Conservation (phyloP, 2,888 invertebrate genomes). For the Agonopterix alstromeriana region DNA sequence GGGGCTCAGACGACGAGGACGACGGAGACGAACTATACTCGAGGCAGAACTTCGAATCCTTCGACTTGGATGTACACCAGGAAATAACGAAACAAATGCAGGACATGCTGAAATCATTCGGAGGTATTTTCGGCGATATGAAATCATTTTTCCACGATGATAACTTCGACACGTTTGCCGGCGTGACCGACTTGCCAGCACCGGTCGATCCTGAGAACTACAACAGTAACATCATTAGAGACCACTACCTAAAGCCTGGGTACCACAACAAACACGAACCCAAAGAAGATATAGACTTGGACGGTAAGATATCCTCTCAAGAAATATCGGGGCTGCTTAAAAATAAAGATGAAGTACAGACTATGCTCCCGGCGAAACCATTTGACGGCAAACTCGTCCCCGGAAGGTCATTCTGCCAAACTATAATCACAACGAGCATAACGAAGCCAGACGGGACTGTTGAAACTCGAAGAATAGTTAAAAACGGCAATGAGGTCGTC, state of each 20-base stretch:
- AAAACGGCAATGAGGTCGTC: conserved; percentile 56
- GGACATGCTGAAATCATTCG: conserved; percentile 53
- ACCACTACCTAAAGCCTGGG: conserved; percentile 65
- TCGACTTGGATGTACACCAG: conserved; percentile 42
- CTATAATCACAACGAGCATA: conserved; percentile 62
- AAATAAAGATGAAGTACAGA: conserved; percentile 34
- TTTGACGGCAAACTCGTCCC: conserved; percentile 49
- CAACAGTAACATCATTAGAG: conserved; percentile 44
- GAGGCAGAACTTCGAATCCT: conserved; percentile 35
- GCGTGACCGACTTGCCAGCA: conserved; percentile 13
- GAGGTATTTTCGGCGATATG: conserved; percentile 54
- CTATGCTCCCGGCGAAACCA: conserved; percentile 19
- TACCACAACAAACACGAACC: conserved; percentile 36
- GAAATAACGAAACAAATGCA: conserved; percentile 55
- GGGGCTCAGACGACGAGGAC: conserved; percentile 62
- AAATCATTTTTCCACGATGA: conserved; percentile 42
- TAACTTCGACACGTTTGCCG: conserved; percentile 25
- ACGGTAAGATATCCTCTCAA: conserved; percentile 60
- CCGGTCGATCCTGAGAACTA: conserved; percentile 27
- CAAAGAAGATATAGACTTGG: conserved; percentile 57
- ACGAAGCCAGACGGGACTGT: conserved; percentile 60
- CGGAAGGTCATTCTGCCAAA: conserved; percentile 54
- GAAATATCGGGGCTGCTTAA: conserved; percentile 61
- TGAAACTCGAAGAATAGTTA: conserved; percentile 58
- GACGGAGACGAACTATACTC: conserved; percentile 60